Conservation (phyloP, 2,113 vertebrate genomes). For the Prunella himalayana region DNA sequence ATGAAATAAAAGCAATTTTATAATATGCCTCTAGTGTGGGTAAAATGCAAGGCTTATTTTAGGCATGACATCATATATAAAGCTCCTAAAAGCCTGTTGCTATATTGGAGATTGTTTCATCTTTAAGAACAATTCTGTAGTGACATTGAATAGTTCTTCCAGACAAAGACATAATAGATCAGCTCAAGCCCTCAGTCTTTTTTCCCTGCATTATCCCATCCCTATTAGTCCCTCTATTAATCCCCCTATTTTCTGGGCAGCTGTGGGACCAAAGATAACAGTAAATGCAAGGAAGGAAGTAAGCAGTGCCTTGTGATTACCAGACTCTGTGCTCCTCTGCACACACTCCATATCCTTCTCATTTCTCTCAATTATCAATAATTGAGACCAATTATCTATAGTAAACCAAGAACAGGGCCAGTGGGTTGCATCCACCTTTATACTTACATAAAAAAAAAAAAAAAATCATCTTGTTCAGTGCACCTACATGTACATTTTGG, state of each 20-base stretch:
- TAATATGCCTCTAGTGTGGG: not conserved
- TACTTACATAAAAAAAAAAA: not conserved
- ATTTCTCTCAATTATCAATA: rapidly evolving
- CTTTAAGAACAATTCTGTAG: not conserved
- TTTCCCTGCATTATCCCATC: not conserved
- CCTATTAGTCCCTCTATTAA: not conserved
- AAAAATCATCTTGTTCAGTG: not conserved
- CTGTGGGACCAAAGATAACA: not conserved
- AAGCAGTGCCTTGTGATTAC: not conserved
- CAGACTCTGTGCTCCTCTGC: not conserved
- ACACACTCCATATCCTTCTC: not conserved
- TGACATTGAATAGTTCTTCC: not conserved
- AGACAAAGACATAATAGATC: not conserved
- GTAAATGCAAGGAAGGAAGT: not conserved
- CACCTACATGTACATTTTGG: not conserved
- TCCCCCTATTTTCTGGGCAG: not conserved
- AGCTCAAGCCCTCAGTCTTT: not conserved
- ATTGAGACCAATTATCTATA: not conserved
- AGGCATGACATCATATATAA: not conserved
- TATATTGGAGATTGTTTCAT: not conserved
- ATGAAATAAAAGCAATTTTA: not conserved
- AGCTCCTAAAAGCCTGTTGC: not conserved
- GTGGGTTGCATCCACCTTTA: not conserved
- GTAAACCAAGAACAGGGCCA: not conserved
- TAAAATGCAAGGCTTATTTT: not conserved